phyloP scores from a whole-genome alignment of 2,113 vertebrate species.

The Hippocampus guttulatus region DNA sequence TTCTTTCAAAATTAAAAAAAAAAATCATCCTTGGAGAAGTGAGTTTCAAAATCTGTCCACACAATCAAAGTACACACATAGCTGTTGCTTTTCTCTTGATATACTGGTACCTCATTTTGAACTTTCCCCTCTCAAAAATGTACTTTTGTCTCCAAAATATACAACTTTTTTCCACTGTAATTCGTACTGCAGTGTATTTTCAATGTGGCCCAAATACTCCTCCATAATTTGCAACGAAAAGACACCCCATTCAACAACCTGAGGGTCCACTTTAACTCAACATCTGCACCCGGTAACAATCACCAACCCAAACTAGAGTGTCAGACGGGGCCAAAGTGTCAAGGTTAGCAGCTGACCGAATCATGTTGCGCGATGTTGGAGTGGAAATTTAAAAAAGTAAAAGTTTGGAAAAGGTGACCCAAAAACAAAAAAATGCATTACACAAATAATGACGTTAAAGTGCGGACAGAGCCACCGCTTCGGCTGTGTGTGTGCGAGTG shows the following conservation, averaged over 20 bases:
- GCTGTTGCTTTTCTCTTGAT: not conserved
- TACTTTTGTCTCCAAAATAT: not conserved
- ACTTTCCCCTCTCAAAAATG: not conserved
- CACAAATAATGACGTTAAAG: conserved; percentile 72
- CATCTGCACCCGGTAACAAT: not conserved
- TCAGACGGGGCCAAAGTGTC: not conserved
- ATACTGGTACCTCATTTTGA: not conserved
- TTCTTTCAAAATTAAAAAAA: not conserved
- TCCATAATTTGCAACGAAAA: not conserved
- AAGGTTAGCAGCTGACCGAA: not conserved
- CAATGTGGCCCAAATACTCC: not conserved
- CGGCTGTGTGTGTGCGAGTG: conserved; percentile 20
- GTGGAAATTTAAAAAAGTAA: not conserved
- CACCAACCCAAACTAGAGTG: not conserved
- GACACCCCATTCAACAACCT: not conserved
- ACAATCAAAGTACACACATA: too few relatives aligned
- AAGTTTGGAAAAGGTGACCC: conserved; percentile 42
- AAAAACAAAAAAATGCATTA: conserved; percentile 57
- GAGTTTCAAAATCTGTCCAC: not conserved
- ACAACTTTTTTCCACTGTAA: not conserved
- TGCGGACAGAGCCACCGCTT: conserved; percentile 43
- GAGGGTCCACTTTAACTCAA: not conserved
- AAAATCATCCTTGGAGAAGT: not conserved
- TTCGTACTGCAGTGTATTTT: not conserved
- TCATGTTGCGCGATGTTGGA: not conserved